phyloP scores from a whole-genome alignment of 2,113 vertebrate species.

The Tursiops truncatus region DNA sequence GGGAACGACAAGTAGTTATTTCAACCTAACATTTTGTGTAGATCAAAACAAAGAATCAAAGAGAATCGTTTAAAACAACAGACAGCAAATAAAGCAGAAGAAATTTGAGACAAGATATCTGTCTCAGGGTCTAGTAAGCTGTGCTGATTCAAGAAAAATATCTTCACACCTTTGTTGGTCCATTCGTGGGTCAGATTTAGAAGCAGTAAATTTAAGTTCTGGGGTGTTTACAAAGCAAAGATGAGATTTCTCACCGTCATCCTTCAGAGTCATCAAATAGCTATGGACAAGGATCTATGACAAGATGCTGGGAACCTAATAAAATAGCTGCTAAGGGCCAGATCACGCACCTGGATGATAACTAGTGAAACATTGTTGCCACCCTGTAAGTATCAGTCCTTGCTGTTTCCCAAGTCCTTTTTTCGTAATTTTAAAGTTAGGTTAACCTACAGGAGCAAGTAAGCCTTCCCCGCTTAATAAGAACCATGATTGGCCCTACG shows the following conservation, averaged over 20 bases:
- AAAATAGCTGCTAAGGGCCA: neutral
- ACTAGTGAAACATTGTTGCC: neutral
- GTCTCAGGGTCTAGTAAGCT: neutral
- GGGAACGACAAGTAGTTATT: neutral
- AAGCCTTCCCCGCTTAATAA: slow-evolving; percentile 33
- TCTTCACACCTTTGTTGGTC: neutral
- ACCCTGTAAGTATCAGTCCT: neutral
- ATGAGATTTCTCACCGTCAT: neutral
- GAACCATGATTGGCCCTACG: slow-evolving; percentile 12
- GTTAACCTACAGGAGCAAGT: slow-evolving; percentile 10
- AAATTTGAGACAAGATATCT: neutral
- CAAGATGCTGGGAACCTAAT: neutral
- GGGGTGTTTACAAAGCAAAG: neutral
- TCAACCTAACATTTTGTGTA: neutral
- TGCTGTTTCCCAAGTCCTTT: neutral
- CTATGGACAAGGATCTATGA: neutral
- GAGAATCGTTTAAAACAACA: neutral
- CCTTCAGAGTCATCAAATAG: neutral
- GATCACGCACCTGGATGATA: neutral
- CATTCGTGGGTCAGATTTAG: neutral
- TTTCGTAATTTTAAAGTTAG: neutral
- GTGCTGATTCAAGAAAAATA: neutral
- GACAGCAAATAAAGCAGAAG: neutral
- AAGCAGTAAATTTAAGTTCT: neutral
- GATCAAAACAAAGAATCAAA: slow-evolving; percentile 26